Conservation (phyloP, 1,140 invertebrate species). For the Drosophila bipectinata region DNA sequence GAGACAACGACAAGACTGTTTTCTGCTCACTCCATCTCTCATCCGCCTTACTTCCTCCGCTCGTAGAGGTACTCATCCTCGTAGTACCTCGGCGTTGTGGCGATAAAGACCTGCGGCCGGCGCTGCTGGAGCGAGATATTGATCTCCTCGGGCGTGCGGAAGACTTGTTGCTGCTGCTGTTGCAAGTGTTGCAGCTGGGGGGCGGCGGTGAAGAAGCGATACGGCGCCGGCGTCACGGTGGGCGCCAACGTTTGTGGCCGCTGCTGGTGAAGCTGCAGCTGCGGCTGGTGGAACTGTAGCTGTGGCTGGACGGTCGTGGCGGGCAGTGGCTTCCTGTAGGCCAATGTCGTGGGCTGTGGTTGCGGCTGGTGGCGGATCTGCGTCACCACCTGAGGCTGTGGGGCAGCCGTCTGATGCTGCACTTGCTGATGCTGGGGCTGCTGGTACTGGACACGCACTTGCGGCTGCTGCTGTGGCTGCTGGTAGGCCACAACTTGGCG, state of each 20-base stretch:
- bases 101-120: conserved; percentile 85
- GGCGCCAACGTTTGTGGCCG: conserved; percentile 67
- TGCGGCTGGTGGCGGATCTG: conserved; percentile 69
- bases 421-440: conserved; percentile 43
- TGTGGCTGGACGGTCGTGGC: conserved; percentile 76
- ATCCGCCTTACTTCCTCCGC: conserved; percentile 69
- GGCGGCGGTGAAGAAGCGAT: conserved; percentile 77
- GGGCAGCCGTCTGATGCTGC: conserved; percentile 39
- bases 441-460: conserved; percentile 45
- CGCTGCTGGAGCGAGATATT: conserved; percentile 93
- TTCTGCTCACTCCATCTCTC: conserved; percentile 28
- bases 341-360: conserved; percentile 69
- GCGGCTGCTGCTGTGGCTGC: conserved; percentile 58
- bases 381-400: conserved; percentile 63
- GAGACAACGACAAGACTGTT: conserved; percentile 73
- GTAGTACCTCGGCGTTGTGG: conserved; percentile 81
- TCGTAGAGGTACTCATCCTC: conserved; percentile 83
- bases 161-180: conserved; percentile 87
- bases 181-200: conserved; percentile 79
- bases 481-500: conserved; percentile 75
- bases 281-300: conserved; percentile 62
- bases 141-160: conserved; percentile 92
- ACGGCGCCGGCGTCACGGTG: conserved; percentile 80
- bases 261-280: conserved; percentile 58
- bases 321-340: conserved; percentile 74